These are phyloP conservation scores for Habroteleia sp. DNA, from an alignment of 2,888 invertebrate species.

Conservation along the genomic window DNA sequence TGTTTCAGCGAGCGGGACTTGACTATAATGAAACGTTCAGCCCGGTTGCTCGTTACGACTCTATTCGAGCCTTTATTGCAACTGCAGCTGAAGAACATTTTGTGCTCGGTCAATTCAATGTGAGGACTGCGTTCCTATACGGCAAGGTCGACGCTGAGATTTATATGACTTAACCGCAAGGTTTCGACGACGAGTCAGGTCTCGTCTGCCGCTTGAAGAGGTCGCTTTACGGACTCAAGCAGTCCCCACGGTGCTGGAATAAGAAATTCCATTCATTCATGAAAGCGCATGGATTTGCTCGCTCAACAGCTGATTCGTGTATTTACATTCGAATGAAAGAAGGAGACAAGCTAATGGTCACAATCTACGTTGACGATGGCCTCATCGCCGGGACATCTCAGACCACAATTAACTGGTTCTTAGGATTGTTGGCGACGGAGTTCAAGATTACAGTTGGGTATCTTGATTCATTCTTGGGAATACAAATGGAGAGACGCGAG, in stretches of 20 bases:
- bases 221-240: slow-evolving; percentile 69
- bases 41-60: slow-evolving; percentile 52
- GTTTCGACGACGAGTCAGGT: slow-evolving; percentile 63
- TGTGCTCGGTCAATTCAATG: slow-evolving; percentile 59
- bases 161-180: slow-evolving; percentile 69
- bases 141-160: slow-evolving; percentile 60
- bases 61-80: slow-evolving; percentile 51
- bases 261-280: slow-evolving; percentile 57
- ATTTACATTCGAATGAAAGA: slow-evolving; percentile 51
- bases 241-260: slow-evolving; percentile 58
- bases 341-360: slow-evolving; percentile 47
- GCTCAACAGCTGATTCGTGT: slow-evolving; percentile 63
- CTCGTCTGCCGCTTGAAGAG: slow-evolving; percentile 66
- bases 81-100: slow-evolving; percentile 51
- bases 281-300: slow-evolving; percentile 51
- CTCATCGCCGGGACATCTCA: slow-evolving; percentile 54
- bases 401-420: slow-evolving; percentile 17
- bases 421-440: slow-evolving; percentile 26
- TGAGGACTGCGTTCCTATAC: slow-evolving; percentile 60
- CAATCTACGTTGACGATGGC: slow-evolving; percentile 67
- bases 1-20: slow-evolving; percentile 50
- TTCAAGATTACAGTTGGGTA: slow-evolving; percentile 61
- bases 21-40: slow-evolving; percentile 64
- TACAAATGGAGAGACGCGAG: slow-evolving; percentile 62
- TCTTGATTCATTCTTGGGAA: slow-evolving; percentile 64